Base-by-base conservation (phyloP, 2,797 vertebrate species). In the Dryobates pubescens region DNA sequence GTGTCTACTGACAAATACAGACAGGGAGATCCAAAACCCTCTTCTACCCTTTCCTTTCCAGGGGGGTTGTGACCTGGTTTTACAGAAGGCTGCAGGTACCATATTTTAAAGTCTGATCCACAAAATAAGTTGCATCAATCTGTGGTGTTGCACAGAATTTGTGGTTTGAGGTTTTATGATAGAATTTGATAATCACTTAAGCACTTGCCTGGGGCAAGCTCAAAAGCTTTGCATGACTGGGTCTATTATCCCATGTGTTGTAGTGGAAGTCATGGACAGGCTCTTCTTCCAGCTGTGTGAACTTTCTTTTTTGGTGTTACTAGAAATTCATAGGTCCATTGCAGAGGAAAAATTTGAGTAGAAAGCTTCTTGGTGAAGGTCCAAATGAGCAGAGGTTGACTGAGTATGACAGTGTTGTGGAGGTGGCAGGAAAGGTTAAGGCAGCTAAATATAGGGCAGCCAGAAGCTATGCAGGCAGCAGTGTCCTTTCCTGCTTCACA, bases 251-350 rank as follows among this genome's bases (percentile, higher is more conserved):
- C 43, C 2, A 0, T 10, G 27, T 51, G 34, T 67, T 16, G 8
- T 0, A 0, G 9, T 51, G 27, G 20, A 32, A 78, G 36, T 63
- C 56, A 75, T 0, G 0, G 23, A 63, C 1, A 17, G 15, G 9
- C 9, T 67, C 20, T 58, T 89, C 19, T 36, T 78, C 27, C 3
- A 4, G 23, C 53, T 12, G 2, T 13, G 8, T 67, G 68, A 75
- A 5, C 17, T 54, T 71, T 64, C 34, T 47, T 45, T 88, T 6
- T 34, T 59, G 4, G 10, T 71, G 18, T 63, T n/a, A 67, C 38
- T 34, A 82, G 80, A 68, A 86, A 72, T 58, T 62, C 17, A 1
- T 11, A 43, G 19, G 10, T 74, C 23, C 10, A 15, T 61, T 49
- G 34, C 17, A 72, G 77, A 83, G 58, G 27, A 61, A 32, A 49